A percentile compares a stretch with the other conserved stretches of the same genome.
Evolutionary conservation across 2,113 vertebrate genomes (phyloP).

Genomic region (Urocitellus parryii): DNA sequence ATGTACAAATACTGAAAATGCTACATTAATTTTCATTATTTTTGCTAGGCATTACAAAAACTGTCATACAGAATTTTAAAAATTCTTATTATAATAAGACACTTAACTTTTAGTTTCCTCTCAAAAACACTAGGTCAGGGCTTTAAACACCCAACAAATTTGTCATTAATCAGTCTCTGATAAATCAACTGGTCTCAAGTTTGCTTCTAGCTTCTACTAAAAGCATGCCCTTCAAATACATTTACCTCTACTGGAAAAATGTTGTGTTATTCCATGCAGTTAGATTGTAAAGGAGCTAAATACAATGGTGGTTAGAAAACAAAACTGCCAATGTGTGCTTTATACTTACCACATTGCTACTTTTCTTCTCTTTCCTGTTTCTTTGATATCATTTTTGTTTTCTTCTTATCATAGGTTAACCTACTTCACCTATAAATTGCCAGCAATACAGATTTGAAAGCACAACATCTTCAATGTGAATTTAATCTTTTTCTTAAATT

Average conservation of each 20-base stretch:
- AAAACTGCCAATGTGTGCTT: background rate
- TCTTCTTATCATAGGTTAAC: background rate
- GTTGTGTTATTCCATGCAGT: background rate
- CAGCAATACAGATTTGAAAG: background rate
- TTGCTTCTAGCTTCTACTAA: background rate
- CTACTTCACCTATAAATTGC: background rate
- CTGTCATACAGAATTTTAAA: background rate
- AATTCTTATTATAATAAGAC: background rate
- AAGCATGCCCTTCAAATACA: constrained; percentile 9
- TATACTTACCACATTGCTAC: background rate
- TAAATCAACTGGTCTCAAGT: constrained; percentile 30
- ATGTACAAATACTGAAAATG: constrained; percentile 7
- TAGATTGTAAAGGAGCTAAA: constrained; percentile 13
- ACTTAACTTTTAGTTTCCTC: background rate
- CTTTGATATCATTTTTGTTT: background rate
- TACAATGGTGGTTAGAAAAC: background rate
- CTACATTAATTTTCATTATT: constrained; percentile 50
- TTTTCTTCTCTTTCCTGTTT: background rate
- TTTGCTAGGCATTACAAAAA: constrained; percentile 3
- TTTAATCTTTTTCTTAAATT: constrained; percentile 18
- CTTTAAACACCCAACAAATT: background rate
- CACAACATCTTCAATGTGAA: background rate
- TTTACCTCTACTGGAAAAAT: background rate
- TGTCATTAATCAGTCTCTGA: background rate
- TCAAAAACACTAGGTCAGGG: background rate